Evolutionary conservation across 2,797 vertebrate genomes (phyloP).

Genomic region (Typhlichthys eigenmanni): DNA sequence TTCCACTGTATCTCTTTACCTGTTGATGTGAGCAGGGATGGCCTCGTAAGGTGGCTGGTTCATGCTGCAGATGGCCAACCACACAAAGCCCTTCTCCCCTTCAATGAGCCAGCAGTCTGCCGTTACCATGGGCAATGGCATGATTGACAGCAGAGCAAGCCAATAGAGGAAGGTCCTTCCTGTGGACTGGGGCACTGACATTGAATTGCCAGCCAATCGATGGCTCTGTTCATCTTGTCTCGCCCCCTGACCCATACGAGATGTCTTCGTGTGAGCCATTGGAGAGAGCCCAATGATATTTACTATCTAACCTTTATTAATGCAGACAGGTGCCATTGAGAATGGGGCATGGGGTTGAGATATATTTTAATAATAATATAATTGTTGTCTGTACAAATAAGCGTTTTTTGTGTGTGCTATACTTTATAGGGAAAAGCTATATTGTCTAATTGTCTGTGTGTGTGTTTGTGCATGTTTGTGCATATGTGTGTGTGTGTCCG

Average conservation of each 20-base stretch:
- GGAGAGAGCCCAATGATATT: slow-evolving; percentile 37
- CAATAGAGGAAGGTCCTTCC: slow-evolving; percentile 83
- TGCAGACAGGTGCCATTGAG: slow-evolving; percentile 43
- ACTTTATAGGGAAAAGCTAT: no score
- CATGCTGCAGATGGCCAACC: slow-evolving; percentile 98
- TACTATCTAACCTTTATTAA: slow-evolving; percentile 52
- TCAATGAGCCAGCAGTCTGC: slow-evolving; percentile 98
- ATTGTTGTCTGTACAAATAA: no score
- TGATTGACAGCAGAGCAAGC: slow-evolving; percentile 79
- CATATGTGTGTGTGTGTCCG: no score
- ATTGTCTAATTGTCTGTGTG: no score
- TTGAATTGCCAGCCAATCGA: slow-evolving; percentile 60
- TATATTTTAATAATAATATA: no score
- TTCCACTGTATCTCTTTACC: slow-evolving; percentile 36
- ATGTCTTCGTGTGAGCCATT: slow-evolving; percentile 44
- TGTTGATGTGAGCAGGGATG: slow-evolving; percentile 94
- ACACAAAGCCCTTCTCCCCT: slow-evolving; percentile 97
- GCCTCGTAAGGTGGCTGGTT: slow-evolving; percentile 97
- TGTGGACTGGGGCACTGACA: slow-evolving; percentile 52
- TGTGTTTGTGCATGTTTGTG: no score
- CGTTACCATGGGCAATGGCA: slow-evolving; percentile 74
- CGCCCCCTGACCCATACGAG: slow-evolving; percentile 49
- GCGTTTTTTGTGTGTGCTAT: no score
- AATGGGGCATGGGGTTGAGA: slow-evolving; percentile 1
- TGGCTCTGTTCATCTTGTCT: slow-evolving; percentile 72